These are phyloP conservation scores for Paedocypris micromegethes DNA, from an alignment of 2,797 vertebrate species.

Conservation along the genomic window DNA sequence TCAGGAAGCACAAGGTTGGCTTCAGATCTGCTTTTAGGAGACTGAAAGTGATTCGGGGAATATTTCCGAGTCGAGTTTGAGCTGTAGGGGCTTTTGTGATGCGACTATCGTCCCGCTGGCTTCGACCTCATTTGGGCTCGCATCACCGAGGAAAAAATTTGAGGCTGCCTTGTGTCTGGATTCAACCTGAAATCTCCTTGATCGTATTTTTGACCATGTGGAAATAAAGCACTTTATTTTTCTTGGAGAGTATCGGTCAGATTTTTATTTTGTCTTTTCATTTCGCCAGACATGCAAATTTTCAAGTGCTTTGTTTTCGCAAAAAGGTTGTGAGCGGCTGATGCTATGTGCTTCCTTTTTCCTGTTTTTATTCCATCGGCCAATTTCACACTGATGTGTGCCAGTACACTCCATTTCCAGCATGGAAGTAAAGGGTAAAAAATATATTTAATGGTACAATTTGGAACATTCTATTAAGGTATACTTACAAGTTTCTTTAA, in stretches of 20 bases:
- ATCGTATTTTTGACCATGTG: neutral
- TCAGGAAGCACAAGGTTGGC: neutral
- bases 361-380: constrained; percentile 36
- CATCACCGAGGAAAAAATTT: constrained; percentile 18
- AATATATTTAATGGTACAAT: too few relatives aligned
- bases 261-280: too few relatives aligned
- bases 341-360: constrained; percentile 31
- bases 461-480: too few relatives aligned
- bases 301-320: neutral
- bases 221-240: too few relatives aligned
- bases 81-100: too few relatives aligned
- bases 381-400: neutral
- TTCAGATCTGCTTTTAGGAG: too few relatives aligned
- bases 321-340: constrained; percentile 19
- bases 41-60: too few relatives aligned
- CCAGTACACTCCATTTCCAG: too few relatives aligned
- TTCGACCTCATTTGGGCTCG: constrained; percentile 39
- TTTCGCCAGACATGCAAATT: constrained; percentile 11
- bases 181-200: constrained; percentile 19
- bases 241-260: too few relatives aligned
- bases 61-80: too few relatives aligned
- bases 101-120: constrained; percentile 31
- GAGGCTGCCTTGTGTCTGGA: constrained; percentile 19
- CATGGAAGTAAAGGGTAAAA: too few relatives aligned
- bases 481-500: too few relatives aligned